Evolutionary conservation across 2,888 invertebrate species (phyloP).

Genomic region (Coleophora flavipennella): DNA sequence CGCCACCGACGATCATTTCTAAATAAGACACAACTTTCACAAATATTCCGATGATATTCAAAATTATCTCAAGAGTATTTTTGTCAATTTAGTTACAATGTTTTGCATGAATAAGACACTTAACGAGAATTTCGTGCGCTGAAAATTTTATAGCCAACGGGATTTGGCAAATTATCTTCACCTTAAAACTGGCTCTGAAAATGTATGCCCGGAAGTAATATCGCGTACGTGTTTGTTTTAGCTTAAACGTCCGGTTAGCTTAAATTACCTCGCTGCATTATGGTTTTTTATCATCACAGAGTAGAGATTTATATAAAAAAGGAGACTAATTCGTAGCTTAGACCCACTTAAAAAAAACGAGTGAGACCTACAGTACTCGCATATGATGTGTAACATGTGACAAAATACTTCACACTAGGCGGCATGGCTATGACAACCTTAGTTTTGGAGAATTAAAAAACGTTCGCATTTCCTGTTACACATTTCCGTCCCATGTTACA

Average conservation of each 20-base stretch:
- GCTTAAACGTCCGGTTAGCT: constrained; percentile 41
- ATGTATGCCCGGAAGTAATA: constrained; percentile 47
- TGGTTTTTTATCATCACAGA: constrained; percentile 15
- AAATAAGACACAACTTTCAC: neutral
- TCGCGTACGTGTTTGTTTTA: constrained; percentile 51
- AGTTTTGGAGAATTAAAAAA: too few relatives aligned
- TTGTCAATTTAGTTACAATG: neutral
- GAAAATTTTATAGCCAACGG: constrained; percentile 33
- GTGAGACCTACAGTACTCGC: too few relatives aligned
- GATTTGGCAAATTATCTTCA: constrained; percentile 46
- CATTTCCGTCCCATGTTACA: too few relatives aligned
- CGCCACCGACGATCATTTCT: too few relatives aligned
- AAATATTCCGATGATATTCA: neutral
- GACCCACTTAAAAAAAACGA: constrained; percentile 32
- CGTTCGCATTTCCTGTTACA: too few relatives aligned
- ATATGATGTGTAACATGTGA: too few relatives aligned
- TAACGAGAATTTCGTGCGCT: constrained; percentile 17
- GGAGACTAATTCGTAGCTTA: too few relatives aligned
- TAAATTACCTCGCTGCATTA: constrained; percentile 45
- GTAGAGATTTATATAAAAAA: too few relatives aligned
- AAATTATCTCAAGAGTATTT: neutral
- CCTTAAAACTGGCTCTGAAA: constrained; percentile 43
- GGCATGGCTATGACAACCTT: too few relatives aligned
- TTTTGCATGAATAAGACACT: constrained; percentile 5
- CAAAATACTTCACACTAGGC: too few relatives aligned